Base-by-base conservation (phyloP, 1,140 invertebrate species). In the Magallana gigas region DNA sequence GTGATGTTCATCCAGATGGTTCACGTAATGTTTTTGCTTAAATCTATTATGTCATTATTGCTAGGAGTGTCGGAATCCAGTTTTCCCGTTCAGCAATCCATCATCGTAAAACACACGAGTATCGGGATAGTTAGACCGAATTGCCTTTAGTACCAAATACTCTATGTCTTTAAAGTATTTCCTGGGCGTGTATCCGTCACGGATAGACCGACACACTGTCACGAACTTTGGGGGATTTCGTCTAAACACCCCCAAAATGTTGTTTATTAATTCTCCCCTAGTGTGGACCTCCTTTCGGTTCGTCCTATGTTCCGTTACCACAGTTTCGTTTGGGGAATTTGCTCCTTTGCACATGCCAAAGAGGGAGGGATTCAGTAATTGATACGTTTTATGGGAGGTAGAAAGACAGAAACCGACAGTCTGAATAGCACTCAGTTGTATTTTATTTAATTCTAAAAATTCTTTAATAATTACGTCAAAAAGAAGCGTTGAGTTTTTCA, bases 151-250 rank as follows among this genome's bases (percentile, higher is more conserved):
- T 14, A 93, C 81, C n/a, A 88, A 86, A 9, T 76, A 48, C 87
- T 93, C 92, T 68, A 93, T 93, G 36, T 57, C 62, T 16, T 83
- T 87, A 82, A 91, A 92, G 57, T 83, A 88, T 62, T 89, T 68
- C 68, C 92, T 89, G 2, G 93, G 93, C 0, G 93, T 93, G 60
- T 92, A 93, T 2, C 93, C 93, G 68, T 93, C 93, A 48, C 93
- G 76, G 18, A 93, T 86, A 5, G 93, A 93, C 18, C 93, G 85
- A 86, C 89, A 90, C 0, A 93, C 59, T 9, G 92, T 92, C 56
- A 92, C 89, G 11, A 92, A 14, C 5, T 88, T 62, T n/a, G 89
- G 87, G 12, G 59, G 82, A 16, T 12, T 56, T 7, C 57, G 23
- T 18, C 76, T 86, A 58, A 90, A 56, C 59, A 76, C 62, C 14